Conservation (phyloP, 2,113 vertebrate species). For the Limanda limanda region DNA sequence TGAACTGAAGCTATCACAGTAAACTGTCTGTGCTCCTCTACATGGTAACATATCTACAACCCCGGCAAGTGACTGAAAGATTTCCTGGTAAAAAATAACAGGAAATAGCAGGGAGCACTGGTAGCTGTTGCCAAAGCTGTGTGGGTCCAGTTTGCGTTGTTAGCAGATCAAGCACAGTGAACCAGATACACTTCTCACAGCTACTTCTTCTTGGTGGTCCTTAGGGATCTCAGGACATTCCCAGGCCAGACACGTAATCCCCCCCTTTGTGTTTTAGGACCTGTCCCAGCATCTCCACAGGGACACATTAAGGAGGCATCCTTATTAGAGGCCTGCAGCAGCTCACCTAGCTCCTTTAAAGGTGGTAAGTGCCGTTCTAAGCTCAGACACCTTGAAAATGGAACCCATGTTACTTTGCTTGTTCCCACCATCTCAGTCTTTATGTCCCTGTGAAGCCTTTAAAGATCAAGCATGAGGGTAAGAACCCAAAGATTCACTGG, state of each 20-base stretch:
- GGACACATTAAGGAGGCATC: background rate
- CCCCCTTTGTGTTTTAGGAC: background rate
- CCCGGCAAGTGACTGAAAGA: no score
- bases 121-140: no score
- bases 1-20: no score
- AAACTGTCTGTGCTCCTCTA: no score
- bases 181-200: background rate
- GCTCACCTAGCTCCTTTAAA: background rate
- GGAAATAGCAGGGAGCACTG: no score
- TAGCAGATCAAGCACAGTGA: background rate
- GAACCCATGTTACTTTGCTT: background rate
- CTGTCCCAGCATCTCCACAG: background rate
- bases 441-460: background rate
- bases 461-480: background rate
- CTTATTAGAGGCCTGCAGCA: background rate
- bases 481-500: background rate
- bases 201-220: background rate
- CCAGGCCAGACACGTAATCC: background rate
- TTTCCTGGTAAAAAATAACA: no score
- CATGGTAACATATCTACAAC: no score
- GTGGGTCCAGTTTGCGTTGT: background rate
- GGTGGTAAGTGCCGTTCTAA: no score
- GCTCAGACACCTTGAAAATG: background rate
- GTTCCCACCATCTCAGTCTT: no score
- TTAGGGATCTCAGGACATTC: background rate